Base-by-base conservation (phyloP, 92 coral and sea anemone species). In the Galaxea fascicularis region DNA sequence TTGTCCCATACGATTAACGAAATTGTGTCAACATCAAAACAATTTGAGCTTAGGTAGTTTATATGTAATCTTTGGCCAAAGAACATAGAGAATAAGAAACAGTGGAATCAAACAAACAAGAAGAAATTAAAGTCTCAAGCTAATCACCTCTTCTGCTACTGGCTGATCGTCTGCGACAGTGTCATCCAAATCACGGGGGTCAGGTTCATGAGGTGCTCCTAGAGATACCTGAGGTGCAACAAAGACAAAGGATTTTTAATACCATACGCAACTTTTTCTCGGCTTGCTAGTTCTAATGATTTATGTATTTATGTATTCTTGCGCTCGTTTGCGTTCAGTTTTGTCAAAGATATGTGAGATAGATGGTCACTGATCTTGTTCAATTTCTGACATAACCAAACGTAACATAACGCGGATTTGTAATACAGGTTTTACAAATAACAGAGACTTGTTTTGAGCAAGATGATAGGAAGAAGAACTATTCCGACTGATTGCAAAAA, bases 51-150 rank as follows among this genome's bases (percentile, higher is more conserved):
- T 27, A 63, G 68, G 68, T 22, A 63, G 31, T 29, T n/a, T n/a
- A n/a, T 63, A 63, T 10, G 68, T 63, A 63, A 63, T 63, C 68
- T 63, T 63, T 27, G 28, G 31, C 31, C 68, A 63, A 63, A 22
- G 59, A 53, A 53, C 18, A 53, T 0, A 12, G 59, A 53, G 59
- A 53, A 53, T 53, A 63, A 63, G 15, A 25, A 63, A 63, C 18
- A 22, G 68, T 63, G 31, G 0, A 63, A 63, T 29, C 28, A 9
- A 27, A 63, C 10, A 5, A 63, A 63, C 28, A 63, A 22, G 31
- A 63, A 27, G 28, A 63, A 22, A 63, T 22, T 27, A 4, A 53
- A 53, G 68, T 20, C 39, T 63, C 68, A 63, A 24, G 6, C 68
- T n/a, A 63, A 27, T 27, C 68, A 63, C 68, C 14, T 63, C 68